Conservation (phyloP, 2,797 vertebrate species). For the Alcedo quadribrachys region DNA sequence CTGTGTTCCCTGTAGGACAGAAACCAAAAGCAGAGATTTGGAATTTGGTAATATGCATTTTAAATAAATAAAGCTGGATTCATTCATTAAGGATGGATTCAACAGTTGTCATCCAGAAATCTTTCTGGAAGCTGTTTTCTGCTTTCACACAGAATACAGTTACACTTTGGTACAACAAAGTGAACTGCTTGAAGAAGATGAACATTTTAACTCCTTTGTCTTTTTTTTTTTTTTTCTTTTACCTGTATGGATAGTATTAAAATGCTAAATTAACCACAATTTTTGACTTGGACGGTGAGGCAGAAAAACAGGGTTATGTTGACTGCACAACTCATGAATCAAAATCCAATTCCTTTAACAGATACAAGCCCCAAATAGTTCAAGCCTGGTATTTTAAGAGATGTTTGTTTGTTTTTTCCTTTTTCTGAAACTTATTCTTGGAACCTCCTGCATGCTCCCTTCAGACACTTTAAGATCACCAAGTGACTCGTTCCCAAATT, state of each 20-base stretch:
- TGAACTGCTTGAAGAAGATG: neutral
- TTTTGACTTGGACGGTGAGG: neutral
- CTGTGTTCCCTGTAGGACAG: slow-evolving; percentile 91
- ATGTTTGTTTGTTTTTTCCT: neutral
- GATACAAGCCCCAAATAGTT: neutral
- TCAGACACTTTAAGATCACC: neutral
- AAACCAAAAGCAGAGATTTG: slow-evolving; percentile 59
- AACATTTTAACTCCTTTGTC: neutral
- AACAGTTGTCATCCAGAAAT: neutral
- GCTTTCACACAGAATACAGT: neutral
- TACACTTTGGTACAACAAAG: neutral
- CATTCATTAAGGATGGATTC: neutral
- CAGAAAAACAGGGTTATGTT: neutral
- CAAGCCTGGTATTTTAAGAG: neutral
- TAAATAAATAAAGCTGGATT: neutral
- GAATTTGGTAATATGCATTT: neutral
- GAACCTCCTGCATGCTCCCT: neutral
- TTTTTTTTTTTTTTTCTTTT: neutral
- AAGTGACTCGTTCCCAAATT: neutral
- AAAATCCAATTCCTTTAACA: neutral
- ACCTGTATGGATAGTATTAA: neutral
- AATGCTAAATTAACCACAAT: neutral
- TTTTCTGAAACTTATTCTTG: neutral
- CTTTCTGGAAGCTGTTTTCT: neutral
- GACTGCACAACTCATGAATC: neutral